These are phyloP conservation scores for Alexandromys fortis DNA, from an alignment of 2,113 vertebrate species.

Conservation along the genomic window DNA sequence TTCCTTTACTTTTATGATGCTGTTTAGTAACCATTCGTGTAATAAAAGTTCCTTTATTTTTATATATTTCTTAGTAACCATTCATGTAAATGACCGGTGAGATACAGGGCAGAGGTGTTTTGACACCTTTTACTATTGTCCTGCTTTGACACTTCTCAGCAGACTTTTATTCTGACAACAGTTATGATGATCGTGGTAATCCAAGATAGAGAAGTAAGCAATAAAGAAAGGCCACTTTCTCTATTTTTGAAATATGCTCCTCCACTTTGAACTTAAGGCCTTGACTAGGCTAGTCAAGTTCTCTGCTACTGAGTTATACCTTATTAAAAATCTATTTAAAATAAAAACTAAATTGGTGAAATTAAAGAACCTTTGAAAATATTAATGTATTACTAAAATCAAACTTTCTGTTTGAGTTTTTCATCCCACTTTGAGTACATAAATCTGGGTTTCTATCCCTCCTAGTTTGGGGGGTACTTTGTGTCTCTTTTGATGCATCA, in stretches of 20 bases:
- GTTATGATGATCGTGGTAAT: not conserved
- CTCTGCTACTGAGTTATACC: not conserved
- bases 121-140: not conserved
- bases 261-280: accelerated
- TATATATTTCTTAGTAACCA: not conserved
- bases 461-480: slow-evolving; percentile 22
- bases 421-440: slow-evolving; percentile 54
- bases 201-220: not conserved
- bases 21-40: not conserved
- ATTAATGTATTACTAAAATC: slow-evolving; percentile 71
- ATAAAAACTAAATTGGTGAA: not conserved
- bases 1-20: not conserved
- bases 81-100: not conserved
- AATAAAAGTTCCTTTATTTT: not conserved
- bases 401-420: slow-evolving; percentile 39
- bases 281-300: not conserved
- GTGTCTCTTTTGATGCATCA: slow-evolving; percentile 62
- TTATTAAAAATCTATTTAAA: not conserved
- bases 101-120: accelerated
- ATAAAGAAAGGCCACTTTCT: too few relatives aligned
- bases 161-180: not conserved
- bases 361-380: slow-evolving; percentile 56
- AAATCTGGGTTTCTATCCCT: slow-evolving; percentile 60
- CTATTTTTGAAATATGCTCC: not conserved
- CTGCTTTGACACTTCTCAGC: not conserved